phyloP scores from a whole-genome alignment of 1,140 invertebrate species.

The Chymomyza costata region DNA sequence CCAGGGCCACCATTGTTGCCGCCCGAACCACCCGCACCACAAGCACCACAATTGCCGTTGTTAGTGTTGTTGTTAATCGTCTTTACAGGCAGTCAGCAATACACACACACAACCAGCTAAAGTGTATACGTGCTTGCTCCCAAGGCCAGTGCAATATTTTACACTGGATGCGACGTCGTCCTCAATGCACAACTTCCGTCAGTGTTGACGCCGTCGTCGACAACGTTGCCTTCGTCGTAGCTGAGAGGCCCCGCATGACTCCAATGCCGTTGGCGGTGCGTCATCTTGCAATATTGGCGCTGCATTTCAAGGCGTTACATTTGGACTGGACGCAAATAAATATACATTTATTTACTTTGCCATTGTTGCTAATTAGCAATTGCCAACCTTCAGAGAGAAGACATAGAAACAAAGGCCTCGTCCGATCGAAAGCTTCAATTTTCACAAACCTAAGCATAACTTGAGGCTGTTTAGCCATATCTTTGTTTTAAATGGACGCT shows the following conservation, averaged over 20 bases:
- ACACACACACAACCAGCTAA: too few relatives aligned
- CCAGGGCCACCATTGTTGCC: slow-evolving; percentile 46
- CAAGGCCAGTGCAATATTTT: slow-evolving; percentile 70
- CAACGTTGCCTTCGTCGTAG: slow-evolving; percentile 1
- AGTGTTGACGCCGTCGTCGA: slow-evolving; percentile 20
- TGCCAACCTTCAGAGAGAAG: too few relatives aligned
- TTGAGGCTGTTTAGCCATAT: too few relatives aligned
- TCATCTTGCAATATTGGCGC: slow-evolving; percentile 25
- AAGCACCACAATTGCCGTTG: too few relatives aligned
- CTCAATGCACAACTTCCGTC: slow-evolving; percentile 43
- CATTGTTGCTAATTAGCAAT: too few relatives aligned
- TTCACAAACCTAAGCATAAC: too few relatives aligned
- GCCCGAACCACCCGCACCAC: too few relatives aligned
- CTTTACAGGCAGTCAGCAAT: slow-evolving; percentile 44
- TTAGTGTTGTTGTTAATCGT: slow-evolving; percentile 56
- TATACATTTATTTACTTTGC: slow-evolving; percentile 1
- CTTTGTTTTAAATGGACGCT: too few relatives aligned
- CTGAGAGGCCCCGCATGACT: not conserved
- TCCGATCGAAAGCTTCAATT: too few relatives aligned
- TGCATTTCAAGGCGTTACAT: slow-evolving; percentile 43
- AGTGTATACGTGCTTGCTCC: slow-evolving; percentile 56
- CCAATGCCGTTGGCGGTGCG: slow-evolving; percentile 1
- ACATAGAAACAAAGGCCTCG: too few relatives aligned
- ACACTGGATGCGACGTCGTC: slow-evolving; percentile 43
- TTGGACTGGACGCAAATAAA: slow-evolving; percentile 32